These are phyloP conservation scores for honey bee (Apis mellifera) DNA, from an alignment of 1,140 invertebrate genomes.

Conservation along the genomic window Amel_HAv3.1 CM009942.2:2008001-2008500, in stretches of 20 bases:
- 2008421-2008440: slow-evolving; percentile 1
- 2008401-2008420: neutral
- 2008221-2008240: too few species aligned
- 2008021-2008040: too few species aligned
- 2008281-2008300: slow-evolving; percentile 13
- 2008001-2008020: too few species aligned
- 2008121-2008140: too few species aligned
- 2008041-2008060: too few species aligned
- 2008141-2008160: too few species aligned
- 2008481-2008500: neutral
- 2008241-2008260: neutral
- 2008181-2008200: too few species aligned
- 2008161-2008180: too few species aligned
- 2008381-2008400: slow-evolving; percentile 23
- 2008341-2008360: neutral
- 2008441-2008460: slow-evolving; percentile 9
- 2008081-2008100: too few species aligned
- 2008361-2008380: slow-evolving; percentile 27
- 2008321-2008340: neutral
- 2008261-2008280: neutral
- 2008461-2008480: slow-evolving; percentile 5
- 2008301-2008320: slow-evolving; percentile 19
- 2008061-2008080: too few species aligned
- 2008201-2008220: too few species aligned
- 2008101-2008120: too few species aligned